Evolutionary conservation across 2,113 vertebrate species (phyloP).

Genomic region (Psittacula cyanocephala): DNA sequence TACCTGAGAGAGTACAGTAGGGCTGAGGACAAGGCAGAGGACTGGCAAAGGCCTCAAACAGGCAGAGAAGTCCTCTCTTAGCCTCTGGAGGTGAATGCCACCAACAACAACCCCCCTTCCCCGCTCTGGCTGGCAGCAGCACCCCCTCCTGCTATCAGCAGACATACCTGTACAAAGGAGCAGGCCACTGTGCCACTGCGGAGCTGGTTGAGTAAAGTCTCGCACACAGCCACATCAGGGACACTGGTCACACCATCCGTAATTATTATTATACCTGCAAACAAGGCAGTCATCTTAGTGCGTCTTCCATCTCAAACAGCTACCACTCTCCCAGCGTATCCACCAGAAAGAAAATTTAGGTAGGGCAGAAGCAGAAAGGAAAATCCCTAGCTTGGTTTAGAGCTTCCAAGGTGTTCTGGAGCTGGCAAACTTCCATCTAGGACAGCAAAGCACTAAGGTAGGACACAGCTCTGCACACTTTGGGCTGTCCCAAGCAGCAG

Average conservation of each 20-base stretch:
- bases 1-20: not conserved
- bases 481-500: not conserved
- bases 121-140: not conserved
- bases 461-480: not conserved
- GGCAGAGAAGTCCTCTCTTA: not conserved
- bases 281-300: not conserved
- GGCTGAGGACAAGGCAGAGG: not conserved
- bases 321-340: not conserved
- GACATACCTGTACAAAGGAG: slow-evolving; percentile 93
- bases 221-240: slow-evolving; percentile 93
- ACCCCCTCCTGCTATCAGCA: not conserved
- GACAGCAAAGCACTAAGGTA: not conserved
- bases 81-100: not conserved
- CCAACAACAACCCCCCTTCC: not conserved
- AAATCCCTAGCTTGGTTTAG: not conserved
- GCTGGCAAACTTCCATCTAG: not conserved
- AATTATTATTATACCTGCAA: slow-evolving; percentile 93
- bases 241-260: slow-evolving; percentile 98
- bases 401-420: not conserved
- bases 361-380: not conserved
- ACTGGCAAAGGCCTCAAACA: not conserved
- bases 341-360: not conserved
- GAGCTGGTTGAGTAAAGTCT: slow-evolving; percentile 94
- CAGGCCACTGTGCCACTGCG: slow-evolving; percentile 93
- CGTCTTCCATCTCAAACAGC: not conserved